These are phyloP conservation scores for Syrrhaptes paradoxus DNA, from an alignment of 2,113 vertebrate genomes.

Conservation along the genomic window DNA sequence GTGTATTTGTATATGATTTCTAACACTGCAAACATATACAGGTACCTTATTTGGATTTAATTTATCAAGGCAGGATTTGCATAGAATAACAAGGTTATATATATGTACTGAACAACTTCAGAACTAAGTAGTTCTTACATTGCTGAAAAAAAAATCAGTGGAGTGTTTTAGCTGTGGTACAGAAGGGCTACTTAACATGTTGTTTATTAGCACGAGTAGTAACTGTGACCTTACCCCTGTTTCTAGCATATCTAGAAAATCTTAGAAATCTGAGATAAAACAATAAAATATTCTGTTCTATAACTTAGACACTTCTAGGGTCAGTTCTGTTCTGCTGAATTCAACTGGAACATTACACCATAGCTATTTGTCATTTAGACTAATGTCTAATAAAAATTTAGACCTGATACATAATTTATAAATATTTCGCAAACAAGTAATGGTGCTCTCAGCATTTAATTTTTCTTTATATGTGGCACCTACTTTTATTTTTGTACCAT, in stretches of 20 bases:
- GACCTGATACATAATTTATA: background rate
- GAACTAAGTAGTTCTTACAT: background rate
- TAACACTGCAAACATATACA: background rate
- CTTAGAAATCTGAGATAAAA: background rate
- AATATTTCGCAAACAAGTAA: background rate
- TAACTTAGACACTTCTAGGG: background rate
- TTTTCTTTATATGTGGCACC: background rate
- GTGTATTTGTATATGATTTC: background rate
- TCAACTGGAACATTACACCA: background rate
- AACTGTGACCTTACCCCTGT: background rate
- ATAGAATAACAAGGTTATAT: background rate
- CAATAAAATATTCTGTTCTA: background rate
- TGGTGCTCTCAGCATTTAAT: rapidly evolving
- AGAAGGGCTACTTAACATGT: background rate
- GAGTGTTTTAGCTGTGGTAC: background rate
- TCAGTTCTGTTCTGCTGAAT: background rate
- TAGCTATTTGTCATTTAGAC: background rate
- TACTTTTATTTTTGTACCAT: background rate
- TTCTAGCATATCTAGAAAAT: background rate
- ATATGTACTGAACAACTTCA: background rate
- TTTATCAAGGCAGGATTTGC: background rate
- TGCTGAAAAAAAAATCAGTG: background rate
- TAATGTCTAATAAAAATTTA: background rate
- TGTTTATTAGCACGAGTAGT: background rate
- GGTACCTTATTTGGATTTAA: background rate